These are phyloP conservation scores for Scaptomyza pallida DNA, from an alignment of 1,140 invertebrate genomes.

Conservation along the genomic window DNA sequence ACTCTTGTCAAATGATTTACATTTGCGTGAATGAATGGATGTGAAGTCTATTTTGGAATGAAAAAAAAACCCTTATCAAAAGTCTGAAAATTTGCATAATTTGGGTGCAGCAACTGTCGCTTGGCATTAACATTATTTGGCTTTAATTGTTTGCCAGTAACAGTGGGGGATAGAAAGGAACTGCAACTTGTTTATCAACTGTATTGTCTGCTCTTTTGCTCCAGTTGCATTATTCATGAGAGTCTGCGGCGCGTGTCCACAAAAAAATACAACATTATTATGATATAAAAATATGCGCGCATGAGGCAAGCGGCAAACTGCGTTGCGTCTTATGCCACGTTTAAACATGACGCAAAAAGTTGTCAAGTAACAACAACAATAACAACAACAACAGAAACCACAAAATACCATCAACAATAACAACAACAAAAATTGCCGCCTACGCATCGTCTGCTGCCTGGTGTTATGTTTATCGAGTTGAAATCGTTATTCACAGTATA, in stretches of 20 bases:
- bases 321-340: slow-evolving; percentile 30
- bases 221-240: slow-evolving; percentile 50
- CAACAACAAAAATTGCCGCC: no score
- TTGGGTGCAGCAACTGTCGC: slow-evolving; percentile 52
- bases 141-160: slow-evolving; percentile 46
- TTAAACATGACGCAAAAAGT: slow-evolving; percentile 47
- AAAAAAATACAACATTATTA: not conserved
- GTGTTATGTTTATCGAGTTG: slow-evolving; percentile 40
- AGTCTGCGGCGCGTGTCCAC: slow-evolving; percentile 37
- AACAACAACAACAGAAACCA: slow-evolving; percentile 7
- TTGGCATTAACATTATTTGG: slow-evolving; percentile 53
- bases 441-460: slow-evolving; percentile 34
- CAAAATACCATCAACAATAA: not conserved
- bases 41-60: not conserved
- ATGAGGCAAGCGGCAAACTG: slow-evolving; percentile 22
- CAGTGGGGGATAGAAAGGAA: not conserved
- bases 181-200: slow-evolving; percentile 35
- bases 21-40: slow-evolving; percentile 18
- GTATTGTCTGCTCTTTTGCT: slow-evolving; percentile 8
- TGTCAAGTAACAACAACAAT: slow-evolving; percentile 19
- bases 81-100: slow-evolving; percentile 47
- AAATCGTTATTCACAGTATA: slow-evolving; percentile 54
- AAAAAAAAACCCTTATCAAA: slow-evolving; percentile 54
- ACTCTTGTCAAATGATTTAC: slow-evolving; percentile 4
- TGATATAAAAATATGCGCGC: not conserved